phyloP scores from a whole-genome alignment of 2,113 vertebrate species.

The Hippocampus comes region DNA sequence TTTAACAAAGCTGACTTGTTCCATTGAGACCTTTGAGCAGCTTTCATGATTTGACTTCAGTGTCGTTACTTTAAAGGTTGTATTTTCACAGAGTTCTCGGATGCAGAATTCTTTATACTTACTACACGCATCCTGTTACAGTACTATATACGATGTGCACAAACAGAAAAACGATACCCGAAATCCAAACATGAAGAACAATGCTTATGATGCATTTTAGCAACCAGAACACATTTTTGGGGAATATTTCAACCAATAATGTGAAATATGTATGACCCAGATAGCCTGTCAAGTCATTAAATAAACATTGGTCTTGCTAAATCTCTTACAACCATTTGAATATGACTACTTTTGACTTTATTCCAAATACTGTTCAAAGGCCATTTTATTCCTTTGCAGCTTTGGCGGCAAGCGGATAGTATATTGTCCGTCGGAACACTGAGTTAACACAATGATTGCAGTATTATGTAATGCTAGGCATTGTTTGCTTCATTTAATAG shows the following conservation, averaged over 20 bases:
- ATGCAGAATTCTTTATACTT: not conserved
- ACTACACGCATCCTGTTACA: not conserved
- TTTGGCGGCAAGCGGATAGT: too few species aligned
- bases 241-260: not conserved
- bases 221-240: not conserved
- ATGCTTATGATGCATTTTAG: not conserved
- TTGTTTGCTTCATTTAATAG: slow-evolving; percentile 3
- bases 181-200: not conserved
- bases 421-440: not conserved
- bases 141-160: too few species aligned
- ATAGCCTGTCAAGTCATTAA: not conserved
- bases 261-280: not conserved
- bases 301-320: not conserved
- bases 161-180: not conserved
- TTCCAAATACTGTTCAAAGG: not conserved
- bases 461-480: slow-evolving; percentile 1
- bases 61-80: too few species aligned
- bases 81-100: too few species aligned
- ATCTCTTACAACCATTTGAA: not conserved
- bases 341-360: not conserved
- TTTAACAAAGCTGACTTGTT: too few species aligned
- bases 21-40: too few species aligned
- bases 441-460: not conserved
- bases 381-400: not conserved
- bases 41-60: too few species aligned